A percentile compares a stretch with the other conserved stretches of the same genome.
phyloP scores from a whole-genome alignment of 1,140 invertebrate species.

The Eriocheir sinensis region DNA sequence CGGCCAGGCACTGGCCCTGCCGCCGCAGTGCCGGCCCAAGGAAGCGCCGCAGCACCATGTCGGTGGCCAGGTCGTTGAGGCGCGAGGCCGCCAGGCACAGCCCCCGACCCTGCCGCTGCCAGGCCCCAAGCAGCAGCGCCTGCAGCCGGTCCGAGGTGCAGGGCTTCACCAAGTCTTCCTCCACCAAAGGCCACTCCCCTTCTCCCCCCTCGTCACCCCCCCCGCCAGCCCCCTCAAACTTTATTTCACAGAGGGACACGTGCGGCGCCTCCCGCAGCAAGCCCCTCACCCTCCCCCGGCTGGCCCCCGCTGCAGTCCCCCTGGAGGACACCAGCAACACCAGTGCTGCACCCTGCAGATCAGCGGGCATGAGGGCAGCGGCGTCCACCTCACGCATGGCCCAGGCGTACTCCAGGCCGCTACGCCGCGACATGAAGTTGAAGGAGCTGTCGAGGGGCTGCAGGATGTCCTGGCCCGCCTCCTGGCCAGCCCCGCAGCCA shows the following conservation, averaged over 20 bases:
- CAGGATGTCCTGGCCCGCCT: background rate
- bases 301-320: background rate
- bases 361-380: background rate
- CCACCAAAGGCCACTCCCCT: slow-evolving; percentile 47
- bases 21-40: slow-evolving; percentile 36
- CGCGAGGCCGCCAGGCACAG: background rate
- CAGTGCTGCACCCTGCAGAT: slow-evolving; percentile 40
- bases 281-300: background rate
- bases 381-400: slow-evolving; percentile 5
- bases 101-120: slow-evolving; percentile 30
- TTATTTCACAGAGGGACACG: background rate
- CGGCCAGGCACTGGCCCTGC: slow-evolving; percentile 47
- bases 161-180: slow-evolving; percentile 61
- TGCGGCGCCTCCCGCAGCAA: background rate
- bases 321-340: slow-evolving; percentile 57
- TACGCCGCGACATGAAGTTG: slow-evolving; percentile 52
- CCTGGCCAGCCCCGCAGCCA: background rate
- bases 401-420: slow-evolving; percentile 62
- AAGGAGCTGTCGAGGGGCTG: slow-evolving; percentile 7
- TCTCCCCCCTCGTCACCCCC: background rate
- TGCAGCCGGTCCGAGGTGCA: slow-evolving; percentile 63
- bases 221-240: background rate
- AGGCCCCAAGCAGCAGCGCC: slow-evolving; percentile 14
- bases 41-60: slow-evolving; percentile 47
- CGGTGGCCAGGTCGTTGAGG: slow-evolving; percentile 49